phyloP scores from a whole-genome alignment of 2,888 invertebrate genomes.

The Mystacides longicornis region DNA sequence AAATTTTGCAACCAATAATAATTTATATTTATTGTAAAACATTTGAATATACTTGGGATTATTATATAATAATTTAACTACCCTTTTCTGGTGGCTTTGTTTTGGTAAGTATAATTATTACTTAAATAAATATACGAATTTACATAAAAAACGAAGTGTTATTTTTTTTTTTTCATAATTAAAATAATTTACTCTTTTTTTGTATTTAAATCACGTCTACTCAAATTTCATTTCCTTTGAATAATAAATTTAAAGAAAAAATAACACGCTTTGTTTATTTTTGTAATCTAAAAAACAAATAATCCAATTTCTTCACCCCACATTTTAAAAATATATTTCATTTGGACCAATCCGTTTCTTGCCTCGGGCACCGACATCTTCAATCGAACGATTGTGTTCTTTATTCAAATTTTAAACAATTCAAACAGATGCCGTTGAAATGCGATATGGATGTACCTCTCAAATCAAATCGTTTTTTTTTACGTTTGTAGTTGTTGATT shows the following conservation, averaged over 20 bases:
- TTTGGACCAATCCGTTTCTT: conserved; percentile 5
- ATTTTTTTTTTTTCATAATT: not conserved
- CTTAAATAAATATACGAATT: too few species aligned
- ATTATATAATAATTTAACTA: too few species aligned
- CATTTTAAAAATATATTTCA: not conserved
- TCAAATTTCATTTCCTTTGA: not conserved
- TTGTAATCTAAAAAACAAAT: not conserved
- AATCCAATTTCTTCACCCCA: not conserved
- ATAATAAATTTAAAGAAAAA: not conserved
- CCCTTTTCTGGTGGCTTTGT: too few species aligned
- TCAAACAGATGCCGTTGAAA: conserved; percentile 5
- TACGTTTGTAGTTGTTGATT: not conserved
- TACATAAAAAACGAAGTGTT: too few species aligned
- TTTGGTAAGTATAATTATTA: too few species aligned
- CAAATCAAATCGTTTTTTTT: not conserved
- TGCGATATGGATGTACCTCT: not conserved
- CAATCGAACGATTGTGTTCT: conserved; percentile 8
- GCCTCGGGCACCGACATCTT: conserved; percentile 10
- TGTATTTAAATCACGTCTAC: too few species aligned
- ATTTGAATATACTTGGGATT: too few species aligned
- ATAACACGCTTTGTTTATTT: not conserved
- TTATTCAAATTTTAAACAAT: conserved; percentile 9
- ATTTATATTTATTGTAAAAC: too few species aligned
- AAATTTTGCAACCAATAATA: too few species aligned
- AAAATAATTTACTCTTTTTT: too few species aligned